Evolutionary conservation across 2,113 vertebrate species (phyloP).

Genomic region (Gobius niger): DNA sequence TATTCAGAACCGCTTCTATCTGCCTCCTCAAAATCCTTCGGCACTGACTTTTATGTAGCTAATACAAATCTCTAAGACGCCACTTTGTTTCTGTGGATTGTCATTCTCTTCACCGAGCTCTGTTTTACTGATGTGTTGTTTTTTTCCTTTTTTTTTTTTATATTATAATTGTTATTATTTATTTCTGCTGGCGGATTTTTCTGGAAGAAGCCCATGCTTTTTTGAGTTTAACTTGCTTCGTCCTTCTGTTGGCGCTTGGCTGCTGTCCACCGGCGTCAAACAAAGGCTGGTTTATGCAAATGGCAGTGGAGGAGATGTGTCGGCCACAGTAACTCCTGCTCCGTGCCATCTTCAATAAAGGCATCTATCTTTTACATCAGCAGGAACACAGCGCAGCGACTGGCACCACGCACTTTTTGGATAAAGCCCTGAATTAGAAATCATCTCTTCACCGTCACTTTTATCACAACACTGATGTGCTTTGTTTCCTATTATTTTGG

Average conservation of each 20-base stretch:
- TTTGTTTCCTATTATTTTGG: not conserved
- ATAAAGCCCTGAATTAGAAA: slow-evolving; percentile 45
- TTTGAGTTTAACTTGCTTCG: slow-evolving; percentile 76
- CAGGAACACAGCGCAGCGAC: slow-evolving; percentile 26
- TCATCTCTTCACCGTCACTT: slow-evolving; percentile 42
- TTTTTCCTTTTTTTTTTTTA: slow-evolving; percentile 13
- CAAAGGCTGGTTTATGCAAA: slow-evolving; percentile 84
- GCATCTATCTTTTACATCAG: slow-evolving; percentile 57
- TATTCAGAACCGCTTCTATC: slow-evolving; percentile 52
- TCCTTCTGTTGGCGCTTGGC: slow-evolving; percentile 80
- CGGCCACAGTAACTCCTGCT: slow-evolving; percentile 60
- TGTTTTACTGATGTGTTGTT: slow-evolving; percentile 58
- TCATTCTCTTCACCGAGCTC: slow-evolving; percentile 49
- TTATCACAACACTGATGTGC: slow-evolving; percentile 16
- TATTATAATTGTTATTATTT: slow-evolving; percentile 72
- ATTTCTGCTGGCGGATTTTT: slow-evolving; percentile 69
- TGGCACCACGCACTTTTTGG: slow-evolving; percentile 29
- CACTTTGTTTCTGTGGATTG: slow-evolving; percentile 53
- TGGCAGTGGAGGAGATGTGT: slow-evolving; percentile 69
- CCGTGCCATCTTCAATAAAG: slow-evolving; percentile 60
- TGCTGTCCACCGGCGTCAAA: slow-evolving; percentile 76
- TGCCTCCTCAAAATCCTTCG: slow-evolving; percentile 49
- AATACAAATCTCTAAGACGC: slow-evolving; percentile 64
- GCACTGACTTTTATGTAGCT: slow-evolving; percentile 60
- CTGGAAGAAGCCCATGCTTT: slow-evolving; percentile 75